Percentiles rank a stretch among this genome's conserved stretches.
These are phyloP conservation scores for Sardina pilchardus DNA, from an alignment of 2,113 vertebrate species.

Conservation along the genomic window DNA sequence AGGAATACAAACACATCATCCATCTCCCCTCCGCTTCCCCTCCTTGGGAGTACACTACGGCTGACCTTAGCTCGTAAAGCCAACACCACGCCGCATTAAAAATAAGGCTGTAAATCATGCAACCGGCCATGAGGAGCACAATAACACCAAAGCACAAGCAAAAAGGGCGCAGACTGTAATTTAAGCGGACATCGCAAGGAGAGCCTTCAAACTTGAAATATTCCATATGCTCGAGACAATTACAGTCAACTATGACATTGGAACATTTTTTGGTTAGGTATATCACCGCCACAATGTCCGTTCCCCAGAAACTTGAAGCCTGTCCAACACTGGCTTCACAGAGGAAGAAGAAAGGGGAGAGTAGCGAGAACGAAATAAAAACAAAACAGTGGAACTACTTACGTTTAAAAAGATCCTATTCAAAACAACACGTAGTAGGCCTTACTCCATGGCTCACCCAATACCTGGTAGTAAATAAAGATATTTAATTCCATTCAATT, in stretches of 20 bases:
- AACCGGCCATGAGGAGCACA: constrained; percentile 36
- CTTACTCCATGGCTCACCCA: background rate
- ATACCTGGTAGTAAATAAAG: background rate
- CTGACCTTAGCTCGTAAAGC: constrained; percentile 38
- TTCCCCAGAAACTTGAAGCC: constrained; percentile 27
- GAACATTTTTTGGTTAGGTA: constrained; percentile 30
- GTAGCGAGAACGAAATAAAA: background rate
- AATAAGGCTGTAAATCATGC: constrained; percentile 47
- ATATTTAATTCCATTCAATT: background rate
- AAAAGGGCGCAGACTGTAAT: constrained; percentile 39
- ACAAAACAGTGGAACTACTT: constrained; percentile 4
- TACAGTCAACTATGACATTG: constrained; percentile 31
- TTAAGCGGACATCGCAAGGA: constrained; percentile 41
- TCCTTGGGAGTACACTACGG: constrained; percentile 23
- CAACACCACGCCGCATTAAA: constrained; percentile 40
- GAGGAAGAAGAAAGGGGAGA: background rate
- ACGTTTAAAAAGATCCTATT: background rate
- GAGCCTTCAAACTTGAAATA: constrained; percentile 49
- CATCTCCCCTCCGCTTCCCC: constrained; percentile 17
- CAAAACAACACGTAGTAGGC: background rate
- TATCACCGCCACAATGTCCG: constrained; percentile 37
- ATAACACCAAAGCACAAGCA: constrained; percentile 47
- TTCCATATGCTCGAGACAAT: constrained; percentile 41
- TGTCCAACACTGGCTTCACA: constrained; percentile 4
- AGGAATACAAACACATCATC: constrained; percentile 36